Evolutionary conservation across 2,113 vertebrate genomes (phyloP).

Genomic region (Girardinichthys multiradiatus): DNA sequence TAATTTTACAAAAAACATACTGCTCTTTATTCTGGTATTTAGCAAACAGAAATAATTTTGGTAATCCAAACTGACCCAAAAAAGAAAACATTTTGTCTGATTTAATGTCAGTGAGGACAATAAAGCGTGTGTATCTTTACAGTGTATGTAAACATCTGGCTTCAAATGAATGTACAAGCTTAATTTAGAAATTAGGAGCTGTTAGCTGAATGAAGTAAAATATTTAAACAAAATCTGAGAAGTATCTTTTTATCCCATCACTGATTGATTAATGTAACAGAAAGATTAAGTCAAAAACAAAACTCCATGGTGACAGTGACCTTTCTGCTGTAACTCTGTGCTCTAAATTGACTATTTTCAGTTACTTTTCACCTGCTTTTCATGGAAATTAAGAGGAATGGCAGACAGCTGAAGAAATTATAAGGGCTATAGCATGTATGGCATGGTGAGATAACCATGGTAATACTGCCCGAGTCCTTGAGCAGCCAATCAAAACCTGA

Average conservation of each 20-base stretch:
- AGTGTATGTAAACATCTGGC: neutral
- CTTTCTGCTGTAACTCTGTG: conserved; percentile 1
- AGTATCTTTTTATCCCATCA: neutral
- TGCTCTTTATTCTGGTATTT: neutral
- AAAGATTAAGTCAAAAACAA: neutral
- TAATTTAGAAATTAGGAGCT: neutral
- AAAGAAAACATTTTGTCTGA: neutral
- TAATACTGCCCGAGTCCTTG: conserved; percentile 52
- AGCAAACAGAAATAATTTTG: neutral
- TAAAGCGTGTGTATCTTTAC: neutral
- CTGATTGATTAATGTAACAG: neutral
- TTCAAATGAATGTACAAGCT: neutral
- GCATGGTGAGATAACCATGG: conserved; percentile 58
- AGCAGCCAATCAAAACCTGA: conserved; percentile 65
- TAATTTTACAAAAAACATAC: neutral
- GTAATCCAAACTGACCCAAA: neutral
- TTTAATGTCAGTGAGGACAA: neutral
- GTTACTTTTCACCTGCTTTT: conserved; percentile 50
- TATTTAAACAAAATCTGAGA: neutral
- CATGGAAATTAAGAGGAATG: conserved; percentile 51
- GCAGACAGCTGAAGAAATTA: conserved; percentile 60
- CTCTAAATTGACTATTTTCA: conserved; percentile 24
- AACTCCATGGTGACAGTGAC: neutral
- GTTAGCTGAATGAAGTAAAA: neutral
- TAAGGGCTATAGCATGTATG: conserved; percentile 52